Percentiles rank a stretch among this genome's conserved stretches.
Conservation (phyloP, 2,888 invertebrate species). For the Leptinotarsa haldemani region DNA sequence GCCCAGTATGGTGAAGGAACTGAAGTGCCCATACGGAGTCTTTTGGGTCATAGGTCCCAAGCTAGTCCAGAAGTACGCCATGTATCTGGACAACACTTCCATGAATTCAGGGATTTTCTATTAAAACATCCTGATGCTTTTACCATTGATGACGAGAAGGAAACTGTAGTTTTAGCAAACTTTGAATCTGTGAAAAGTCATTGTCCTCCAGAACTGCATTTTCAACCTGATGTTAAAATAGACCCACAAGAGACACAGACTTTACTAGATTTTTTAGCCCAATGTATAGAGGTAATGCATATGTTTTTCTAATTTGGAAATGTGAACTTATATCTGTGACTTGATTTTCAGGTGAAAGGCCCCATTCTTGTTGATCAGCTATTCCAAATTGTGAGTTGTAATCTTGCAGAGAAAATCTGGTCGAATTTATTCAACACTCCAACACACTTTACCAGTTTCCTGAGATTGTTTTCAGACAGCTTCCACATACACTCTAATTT, state of each 20-base stretch:
- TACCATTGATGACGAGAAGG: slow-evolving; percentile 83
- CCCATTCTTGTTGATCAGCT: slow-evolving; percentile 89
- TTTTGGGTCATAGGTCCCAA: slow-evolving; percentile 95
- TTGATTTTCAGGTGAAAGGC: slow-evolving; percentile 61
- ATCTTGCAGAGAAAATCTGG: slow-evolving; percentile 70
- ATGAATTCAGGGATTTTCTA: slow-evolving; percentile 91
- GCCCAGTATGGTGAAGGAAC: slow-evolving; percentile 95
- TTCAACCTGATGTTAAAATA: slow-evolving; percentile 81
- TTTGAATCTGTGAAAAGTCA: slow-evolving; percentile 62
- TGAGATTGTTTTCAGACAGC: slow-evolving; percentile 93
- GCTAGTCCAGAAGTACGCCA: slow-evolving; percentile 97
- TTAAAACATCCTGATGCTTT: slow-evolving; percentile 87
- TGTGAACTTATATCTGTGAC: not conserved
- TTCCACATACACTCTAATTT: slow-evolving; percentile 94
- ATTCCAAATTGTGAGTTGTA: slow-evolving; percentile 82
- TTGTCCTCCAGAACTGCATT: slow-evolving; percentile 76
- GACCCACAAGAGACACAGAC: slow-evolving; percentile 87
- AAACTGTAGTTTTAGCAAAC: slow-evolving; percentile 80
- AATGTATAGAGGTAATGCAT: slow-evolving; percentile 76
- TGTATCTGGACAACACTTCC: slow-evolving; percentile 93
- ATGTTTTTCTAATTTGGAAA: not conserved
- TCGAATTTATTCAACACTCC: slow-evolving; percentile 91
- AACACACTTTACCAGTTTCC: slow-evolving; percentile 88
- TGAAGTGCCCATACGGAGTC: slow-evolving; percentile 96
- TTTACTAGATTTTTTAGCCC: slow-evolving; percentile 81